Evolutionary conservation across 2,113 vertebrate species (phyloP).

Genomic region (Apaloderma vittatum): DNA sequence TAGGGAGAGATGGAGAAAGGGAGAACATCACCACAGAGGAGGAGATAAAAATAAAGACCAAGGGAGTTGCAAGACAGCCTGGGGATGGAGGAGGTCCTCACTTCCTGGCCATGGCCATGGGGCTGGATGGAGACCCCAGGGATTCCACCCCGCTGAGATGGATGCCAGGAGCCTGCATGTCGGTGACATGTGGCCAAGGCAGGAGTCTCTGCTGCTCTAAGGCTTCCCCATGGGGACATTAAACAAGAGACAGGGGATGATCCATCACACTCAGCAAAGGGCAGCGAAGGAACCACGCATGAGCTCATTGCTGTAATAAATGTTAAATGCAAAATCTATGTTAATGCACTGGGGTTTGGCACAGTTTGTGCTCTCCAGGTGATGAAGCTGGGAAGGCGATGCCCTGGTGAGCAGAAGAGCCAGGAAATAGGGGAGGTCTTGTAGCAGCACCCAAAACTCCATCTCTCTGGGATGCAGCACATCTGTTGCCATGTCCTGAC

Average conservation of each 20-base stretch:
- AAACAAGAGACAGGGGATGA: not conserved
- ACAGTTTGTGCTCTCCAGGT: not conserved
- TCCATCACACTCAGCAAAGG: not conserved
- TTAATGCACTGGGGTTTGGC: not conserved
- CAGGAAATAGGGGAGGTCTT: not conserved
- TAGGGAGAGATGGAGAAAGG: not conserved
- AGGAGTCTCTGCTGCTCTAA: not conserved
- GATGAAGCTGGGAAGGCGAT: not conserved
- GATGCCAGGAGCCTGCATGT: not conserved
- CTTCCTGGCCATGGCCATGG: not conserved
- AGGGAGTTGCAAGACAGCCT: not conserved
- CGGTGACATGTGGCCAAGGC: not conserved
- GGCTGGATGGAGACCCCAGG: not conserved
- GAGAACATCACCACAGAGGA: accelerated
- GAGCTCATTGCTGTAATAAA: not conserved
- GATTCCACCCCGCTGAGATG: too few species aligned
- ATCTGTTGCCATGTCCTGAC: not conserved
- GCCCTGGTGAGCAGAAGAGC: not conserved
- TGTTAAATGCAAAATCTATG: not conserved
- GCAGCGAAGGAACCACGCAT: accelerated
- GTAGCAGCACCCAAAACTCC: not conserved
- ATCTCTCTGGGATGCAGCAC: not conserved
- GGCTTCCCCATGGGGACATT: not conserved
- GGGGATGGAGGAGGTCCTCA: not conserved
- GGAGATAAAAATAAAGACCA: not conserved